Evolutionary conservation across 1,140 invertebrate genomes (phyloP), one percentile per base, ranked within the genome.

Genomic region (Brachionus manjavacas): DNA sequence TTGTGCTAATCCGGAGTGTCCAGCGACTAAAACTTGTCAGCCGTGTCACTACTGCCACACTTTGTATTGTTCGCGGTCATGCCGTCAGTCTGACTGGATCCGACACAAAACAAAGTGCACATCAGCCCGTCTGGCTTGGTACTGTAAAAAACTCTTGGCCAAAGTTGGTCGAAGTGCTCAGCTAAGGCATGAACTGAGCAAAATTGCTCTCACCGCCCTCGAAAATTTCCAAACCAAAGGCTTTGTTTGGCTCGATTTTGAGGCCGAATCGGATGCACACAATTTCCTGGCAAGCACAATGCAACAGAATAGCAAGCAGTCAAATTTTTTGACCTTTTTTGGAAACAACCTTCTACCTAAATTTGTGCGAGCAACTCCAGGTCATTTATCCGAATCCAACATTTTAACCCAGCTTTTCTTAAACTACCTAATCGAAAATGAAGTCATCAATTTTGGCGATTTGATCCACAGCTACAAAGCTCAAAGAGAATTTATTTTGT

Each of bases 211-310:
- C 7, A 41, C 79, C 23, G 79, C 49, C 12, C 66, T 39, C 20
- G 31, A 60, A 31, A 81, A 64, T 35, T 76, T 76, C 49, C 8
- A 76, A 11, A 46, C 72, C 11, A 28, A 46, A 60, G 79, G 79
- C 3, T 81, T 81, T 64, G 79, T 81, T 28, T 81, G 79, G 79
- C 79, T 81, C 35, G 79, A 81, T 81, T 81, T 81, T n/a, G 52
- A 64, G 1, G 64, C 20, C 14, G 79, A 60, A 25, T 11, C 14
- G 1, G 49, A 64, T 11, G 49, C 79, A 3, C 12, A 12, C 4
- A 20, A 66, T 6, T 81, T 81, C 20, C 4, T 64, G 23, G 20
- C 16, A 14, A 81, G 28, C 9, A 28, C 31, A 35, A 3, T 66
- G 25, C 25, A 49, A 35, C n/a, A 64, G 1, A 20, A 7, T 2